Base-by-base conservation (phyloP, 2,113 vertebrate species). In the Callipepla squamata region DNA sequence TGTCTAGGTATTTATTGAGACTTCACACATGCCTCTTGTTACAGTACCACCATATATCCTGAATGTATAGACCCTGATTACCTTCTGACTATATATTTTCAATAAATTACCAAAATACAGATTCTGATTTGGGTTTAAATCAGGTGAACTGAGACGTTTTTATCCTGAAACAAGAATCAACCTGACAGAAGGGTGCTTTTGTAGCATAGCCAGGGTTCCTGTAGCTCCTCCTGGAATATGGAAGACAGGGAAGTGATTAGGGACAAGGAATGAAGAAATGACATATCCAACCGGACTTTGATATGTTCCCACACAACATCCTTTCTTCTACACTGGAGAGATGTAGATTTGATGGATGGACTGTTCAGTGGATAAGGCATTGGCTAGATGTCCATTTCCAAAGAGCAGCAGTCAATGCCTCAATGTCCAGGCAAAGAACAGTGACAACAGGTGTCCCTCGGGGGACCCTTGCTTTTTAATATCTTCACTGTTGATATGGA, bases 151-250 rank as follows among this genome's bases (percentile, higher is more conserved):
- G 38, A 45, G 51, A 55, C 18, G 14, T n/a, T 68, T 82, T 81
- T 25, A 40, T 23, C 48, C 40, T n/a, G 23, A 30, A 72, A 87
- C 70, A 85, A 58, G 6, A 40, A 78, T 65, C 62, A 16, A 0
- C 32, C 30, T 68, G 58, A 76, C 44, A 51, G 26, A 48, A 59
- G 3, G 48, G 9, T 48, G 62, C 17, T 87, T 78, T 23, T 47
- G n/a, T 13, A 59, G 30, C 20, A 19, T 6, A 48, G 65, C 16
- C 34, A 15, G 0, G 0, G 44, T 20, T 80, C 38, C 61, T 0
- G 0, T 1, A 32, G 32, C 30, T 19, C 0, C 0, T 48, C 69
- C 28, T 17, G 61, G 25, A 11, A 12, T 40, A 19, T 63, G 38
- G 36, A 40, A 63, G 25, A 63, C 16, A 28, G 38, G 61, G 38